Conservation (phyloP, 2,888 invertebrate genomes). For the Idaea aversata region DNA sequence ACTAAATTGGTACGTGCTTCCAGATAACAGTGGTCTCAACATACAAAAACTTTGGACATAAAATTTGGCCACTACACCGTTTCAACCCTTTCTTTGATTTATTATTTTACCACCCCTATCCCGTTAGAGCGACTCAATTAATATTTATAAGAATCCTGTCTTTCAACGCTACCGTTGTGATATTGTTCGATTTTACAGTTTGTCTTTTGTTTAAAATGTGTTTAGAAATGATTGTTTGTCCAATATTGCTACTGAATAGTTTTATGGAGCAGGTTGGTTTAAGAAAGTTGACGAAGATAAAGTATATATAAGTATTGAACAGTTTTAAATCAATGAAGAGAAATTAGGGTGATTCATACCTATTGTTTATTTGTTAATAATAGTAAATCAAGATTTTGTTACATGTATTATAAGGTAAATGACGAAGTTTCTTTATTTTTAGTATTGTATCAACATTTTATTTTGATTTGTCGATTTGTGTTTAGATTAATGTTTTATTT, state of each 20-base stretch:
- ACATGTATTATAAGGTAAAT: conserved; percentile 1
- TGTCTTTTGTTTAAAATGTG: conserved; percentile 18
- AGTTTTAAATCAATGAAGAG: background rate
- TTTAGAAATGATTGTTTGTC: conserved; percentile 12
- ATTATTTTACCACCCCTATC: conserved; percentile 34
- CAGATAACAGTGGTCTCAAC: conserved; percentile 15
- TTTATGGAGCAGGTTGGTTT: background rate
- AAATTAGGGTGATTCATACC: background rate
- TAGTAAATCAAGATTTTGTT: conserved; percentile 4
- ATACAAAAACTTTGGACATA: conserved; percentile 32
- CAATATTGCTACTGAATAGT: conserved; percentile 13
- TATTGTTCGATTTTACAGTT: conserved; percentile 18
- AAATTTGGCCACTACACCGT: conserved; percentile 55
- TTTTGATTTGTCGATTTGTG: too few relatives aligned
- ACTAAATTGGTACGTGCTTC: conserved; percentile 17
- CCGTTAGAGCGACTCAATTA: conserved; percentile 46
- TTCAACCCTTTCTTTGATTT: conserved; percentile 50
- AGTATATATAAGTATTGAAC: background rate
- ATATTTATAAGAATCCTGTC: conserved; percentile 38
- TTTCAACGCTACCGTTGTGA: conserved; percentile 29
- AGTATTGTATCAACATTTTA: too few relatives aligned
- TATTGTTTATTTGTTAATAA: conserved; percentile 3
- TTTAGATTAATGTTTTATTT: too few relatives aligned
- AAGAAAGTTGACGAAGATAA: background rate
- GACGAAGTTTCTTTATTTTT: too few relatives aligned